phyloP scores from a whole-genome alignment of 2,888 invertebrate species.

The Ophion ventricosus region DNA sequence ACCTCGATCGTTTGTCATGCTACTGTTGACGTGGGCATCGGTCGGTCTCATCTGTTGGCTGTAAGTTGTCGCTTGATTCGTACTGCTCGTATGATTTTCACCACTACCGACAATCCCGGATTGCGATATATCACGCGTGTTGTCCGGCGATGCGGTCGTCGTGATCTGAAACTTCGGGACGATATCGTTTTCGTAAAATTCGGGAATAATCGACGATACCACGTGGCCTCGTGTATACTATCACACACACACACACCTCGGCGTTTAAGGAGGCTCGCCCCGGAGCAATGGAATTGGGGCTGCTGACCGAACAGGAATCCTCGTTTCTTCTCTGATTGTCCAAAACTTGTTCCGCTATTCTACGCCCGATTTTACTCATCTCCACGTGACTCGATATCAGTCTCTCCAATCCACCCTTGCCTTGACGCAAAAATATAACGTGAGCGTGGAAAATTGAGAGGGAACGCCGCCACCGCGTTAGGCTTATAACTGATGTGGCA shows the following conservation, averaged over 20 bases:
- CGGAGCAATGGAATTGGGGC: slow-evolving; percentile 81
- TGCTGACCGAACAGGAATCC: slow-evolving; percentile 84
- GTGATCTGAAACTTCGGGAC: slow-evolving; percentile 81
- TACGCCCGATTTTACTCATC: slow-evolving; percentile 93
- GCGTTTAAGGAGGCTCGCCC: slow-evolving; percentile 81
- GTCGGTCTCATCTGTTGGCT: slow-evolving; percentile 82
- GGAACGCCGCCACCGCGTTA: too few relatives aligned
- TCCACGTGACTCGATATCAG: slow-evolving; percentile 91
- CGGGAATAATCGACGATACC: neutral
- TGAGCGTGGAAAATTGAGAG: slow-evolving; percentile 21
- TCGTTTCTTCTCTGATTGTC: slow-evolving; percentile 86
- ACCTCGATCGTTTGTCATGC: slow-evolving; percentile 84
- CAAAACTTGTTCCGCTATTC: slow-evolving; percentile 92
- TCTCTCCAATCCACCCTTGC: slow-evolving; percentile 87
- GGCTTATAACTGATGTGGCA: too few relatives aligned
- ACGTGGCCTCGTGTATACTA: neutral
- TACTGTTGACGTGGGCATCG: slow-evolving; percentile 83
- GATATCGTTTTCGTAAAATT: neutral
- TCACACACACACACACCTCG: slow-evolving; percentile 81
- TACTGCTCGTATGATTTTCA: slow-evolving; percentile 72
- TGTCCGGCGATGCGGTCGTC: slow-evolving; percentile 79
- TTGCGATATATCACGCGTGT: slow-evolving; percentile 65
- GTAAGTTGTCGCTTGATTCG: slow-evolving; percentile 75
- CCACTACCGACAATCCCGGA: slow-evolving; percentile 67
- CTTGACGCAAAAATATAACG: slow-evolving; percentile 73